Base-by-base conservation (phyloP, 2,797 vertebrate species). In the Bovichtus diacanthus region DNA sequence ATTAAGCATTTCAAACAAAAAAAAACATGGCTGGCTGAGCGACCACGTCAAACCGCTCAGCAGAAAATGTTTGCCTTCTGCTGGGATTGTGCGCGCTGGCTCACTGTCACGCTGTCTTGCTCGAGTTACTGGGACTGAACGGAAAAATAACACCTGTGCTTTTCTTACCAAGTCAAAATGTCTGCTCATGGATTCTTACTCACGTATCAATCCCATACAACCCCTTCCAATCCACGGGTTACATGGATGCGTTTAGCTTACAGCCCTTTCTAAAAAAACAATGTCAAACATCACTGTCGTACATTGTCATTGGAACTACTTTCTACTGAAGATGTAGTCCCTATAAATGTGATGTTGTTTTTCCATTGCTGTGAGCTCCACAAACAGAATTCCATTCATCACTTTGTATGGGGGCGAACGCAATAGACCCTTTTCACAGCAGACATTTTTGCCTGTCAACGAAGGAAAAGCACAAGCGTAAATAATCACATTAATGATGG, bases 161-260 rank as follows among this genome's bases (percentile, higher is more conserved):
- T 34, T 34, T 12, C 49, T 49, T 39, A 41, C 68, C 34, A 46
- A 61, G 34, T 67, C 49, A 41, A 49, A 23, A 58, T 44, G 27
- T 29, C n/a, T 56, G 29, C 59, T 25, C 38, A 41, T 64, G 23
- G 36, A 55, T 59, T 58, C 13, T 38, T 38, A 21, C 9, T 38
- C 21, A 44, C 34, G 3, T 18, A 51, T 41, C 31, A 50, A 72
- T 38, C 31, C n/a, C 41, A 62, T 9, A n/a, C 13, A 72, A 50
- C 19, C 19, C 43, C 43, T 58, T n/a, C 13, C 43, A 39, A 18
- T 44, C 59, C 36, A 16, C 31, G 38, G 46, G 6, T 36, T 0
- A 50, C 51, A 41, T 5, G 10, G 25, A 60, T 43, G 16, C 25
- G 29, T 58, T 50, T 44, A 31, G 39, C 49, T 49, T 13, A 39